Evolutionary conservation across 2,113 vertebrate genomes (phyloP), one percentile per base, ranked within the genome.

Genomic region (Sakesphorus luctuosus): DNA sequence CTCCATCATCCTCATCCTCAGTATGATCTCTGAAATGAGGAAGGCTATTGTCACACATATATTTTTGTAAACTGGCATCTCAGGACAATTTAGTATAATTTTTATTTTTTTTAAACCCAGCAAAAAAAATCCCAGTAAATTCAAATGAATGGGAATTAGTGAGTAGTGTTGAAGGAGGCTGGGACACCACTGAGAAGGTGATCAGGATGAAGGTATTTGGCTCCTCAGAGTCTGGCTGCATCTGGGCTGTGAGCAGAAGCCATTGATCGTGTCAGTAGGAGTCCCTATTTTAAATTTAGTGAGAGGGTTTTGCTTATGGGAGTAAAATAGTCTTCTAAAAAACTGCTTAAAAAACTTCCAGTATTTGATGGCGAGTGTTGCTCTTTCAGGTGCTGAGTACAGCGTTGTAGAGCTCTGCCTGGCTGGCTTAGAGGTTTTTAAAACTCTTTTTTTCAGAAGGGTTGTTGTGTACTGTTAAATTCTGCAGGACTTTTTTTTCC

Each of bases 131-230:
- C 36, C 19, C 66, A 13, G 28, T 53, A 53, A 52, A 61, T 56
- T 59, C 9, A 65, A 26, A 28, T 65, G 33, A 40, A 36, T 43
- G 44, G n/a, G 43, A 78, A 46, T 82, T 66, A 52, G 40, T 36
- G 58, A 8, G 3, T 93, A 23, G 9, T 82, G 47, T 38, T 63
- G 38, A 36, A 77, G 28, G 35, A 84, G 4, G 2, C 59, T 31
- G 59, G 8, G 8, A n/a, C 19, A 38, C 10, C 2, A 1, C 26
- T 35, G 40, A 46, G 44, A 18, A 65, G 40, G 16, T 55, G 61
- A 23, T 49, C 25, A 55, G 16, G 19, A 7, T 49, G 50, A 18
- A 69, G 21, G 50, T 44, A 7, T 6, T n/a, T 0, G 0, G 11
- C 25, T 91, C 24, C 13, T 35, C 21, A 31, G 31, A 15, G 46